Base-by-base conservation (phyloP, 2,113 vertebrate genomes). In the Oreotrochilus melanogaster region DNA sequence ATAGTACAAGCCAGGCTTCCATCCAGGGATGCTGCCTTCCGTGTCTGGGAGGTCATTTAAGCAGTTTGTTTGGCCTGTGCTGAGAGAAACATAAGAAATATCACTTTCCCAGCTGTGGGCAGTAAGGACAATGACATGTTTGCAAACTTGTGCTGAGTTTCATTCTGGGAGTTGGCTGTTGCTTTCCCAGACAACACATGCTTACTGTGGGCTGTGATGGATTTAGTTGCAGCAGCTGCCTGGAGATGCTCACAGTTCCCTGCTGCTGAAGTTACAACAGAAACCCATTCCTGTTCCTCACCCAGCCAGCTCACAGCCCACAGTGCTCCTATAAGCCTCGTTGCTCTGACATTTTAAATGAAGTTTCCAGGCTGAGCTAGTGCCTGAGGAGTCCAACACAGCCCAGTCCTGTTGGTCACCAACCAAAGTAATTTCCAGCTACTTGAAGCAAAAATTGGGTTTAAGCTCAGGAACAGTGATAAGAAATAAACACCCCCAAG, bases 1-100 rank as follows among this genome's bases (percentile, higher is more conserved):
- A 0, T 99, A 99, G 96, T 99, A 99, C 45, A 99, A 97, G 66
- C 99, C 99, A 3, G 99, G 99, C 93, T 98, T 99, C 96, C 97
- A 98, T 43, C 97, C 95, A 4, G 98, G 98, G 50, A 98, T 98
- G 61, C 94, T 98, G 78, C 96, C 96, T 15, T 98, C 98, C 7
- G 96, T 97, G 94, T 98, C 98, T 3, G 99, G 99, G 19, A 98
- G 97, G 96, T 99, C 99, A 90, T 98, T 91, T 51, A 99, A 84
- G 95, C 99, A 99, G 89, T 94, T 98, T 24, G 97, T 98, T 79
- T 96, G 97, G n/a, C 98, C 98, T 97, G 98, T 89, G 78, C 99
- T 99, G 97, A 37, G 56, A 98, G 58, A 95, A 51, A 91, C 86
- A 95, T 16, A 48, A 82, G 62, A 85, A 93, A 83, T 56, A 88